A percentile compares a stretch with the other conserved stretches of the same genome.
Evolutionary conservation across 2,888 invertebrate genomes (phyloP).

Genomic region (Acheta domesticus): DNA sequence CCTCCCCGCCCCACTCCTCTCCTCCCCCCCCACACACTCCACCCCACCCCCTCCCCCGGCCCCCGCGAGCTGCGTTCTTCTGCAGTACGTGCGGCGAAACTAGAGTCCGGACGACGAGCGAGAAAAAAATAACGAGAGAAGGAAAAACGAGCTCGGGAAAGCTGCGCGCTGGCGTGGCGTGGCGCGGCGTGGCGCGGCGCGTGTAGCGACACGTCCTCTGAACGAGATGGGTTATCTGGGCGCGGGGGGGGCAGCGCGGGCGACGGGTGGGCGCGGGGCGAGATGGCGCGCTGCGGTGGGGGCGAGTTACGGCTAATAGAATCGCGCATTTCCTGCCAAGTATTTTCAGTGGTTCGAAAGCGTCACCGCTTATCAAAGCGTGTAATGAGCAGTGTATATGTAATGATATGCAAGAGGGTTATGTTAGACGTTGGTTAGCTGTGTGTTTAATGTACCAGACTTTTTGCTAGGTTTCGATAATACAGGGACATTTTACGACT

Average conservation of each 20-base stretch:
- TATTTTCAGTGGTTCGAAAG: no score
- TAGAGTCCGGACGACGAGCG: neutral
- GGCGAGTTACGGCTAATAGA: neutral
- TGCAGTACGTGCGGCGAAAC: neutral
- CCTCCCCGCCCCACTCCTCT: neutral
- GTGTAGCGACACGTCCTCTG: neutral
- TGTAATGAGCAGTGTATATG: no score
- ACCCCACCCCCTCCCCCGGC: neutral
- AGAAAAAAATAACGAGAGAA: neutral
- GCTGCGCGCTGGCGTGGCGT: conserved; percentile 4
- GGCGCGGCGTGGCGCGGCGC: neutral
- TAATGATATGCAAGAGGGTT: no score
- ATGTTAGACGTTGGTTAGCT: no score
- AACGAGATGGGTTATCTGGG: conserved; percentile 9
- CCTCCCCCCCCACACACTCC: neutral
- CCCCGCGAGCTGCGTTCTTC: neutral
- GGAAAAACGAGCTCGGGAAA: neutral
- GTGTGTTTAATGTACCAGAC: no score
- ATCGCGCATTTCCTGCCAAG: no score
- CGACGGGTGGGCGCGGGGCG: no score
- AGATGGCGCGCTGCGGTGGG: neutral
- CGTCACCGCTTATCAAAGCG: no score
- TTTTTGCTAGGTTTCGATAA: no score
- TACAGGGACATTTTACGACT: no score
- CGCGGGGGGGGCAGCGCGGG: neutral